Percentiles rank a stretch among this genome's conserved stretches.
Conservation (phyloP, 2,888 invertebrate genomes). For the Amaurobius ferox region DNA sequence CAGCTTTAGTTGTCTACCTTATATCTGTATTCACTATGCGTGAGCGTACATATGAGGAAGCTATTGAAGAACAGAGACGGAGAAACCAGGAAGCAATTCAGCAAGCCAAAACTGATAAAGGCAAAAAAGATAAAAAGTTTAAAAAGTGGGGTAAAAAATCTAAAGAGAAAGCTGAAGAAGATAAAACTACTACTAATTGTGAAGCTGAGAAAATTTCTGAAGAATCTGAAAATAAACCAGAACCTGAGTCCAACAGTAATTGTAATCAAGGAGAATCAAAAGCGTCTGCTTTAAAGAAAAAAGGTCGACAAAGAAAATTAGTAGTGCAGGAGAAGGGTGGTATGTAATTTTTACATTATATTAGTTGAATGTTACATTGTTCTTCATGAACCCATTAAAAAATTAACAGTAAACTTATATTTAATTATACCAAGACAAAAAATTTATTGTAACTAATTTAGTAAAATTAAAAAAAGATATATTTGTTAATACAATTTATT, state of each 20-base stretch:
- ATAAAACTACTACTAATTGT: constrained; percentile 27
- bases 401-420: too few species aligned
- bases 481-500: too few species aligned
- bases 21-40: constrained; percentile 85
- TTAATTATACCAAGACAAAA: too few species aligned
- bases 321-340: constrained; percentile 41
- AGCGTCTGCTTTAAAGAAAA: constrained; percentile 32
- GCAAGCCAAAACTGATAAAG: constrained; percentile 75
- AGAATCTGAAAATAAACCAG: constrained; percentile 85
- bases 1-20: constrained; percentile 83
- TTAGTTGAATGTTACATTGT: too few species aligned
- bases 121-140: constrained; percentile 81
- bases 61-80: constrained; percentile 82
- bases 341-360: too few species aligned
- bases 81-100: constrained; percentile 74
- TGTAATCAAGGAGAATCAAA: constrained; percentile 34
- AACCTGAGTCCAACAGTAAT: constrained; percentile 79
- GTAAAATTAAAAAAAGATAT: too few species aligned
- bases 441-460: too few species aligned
- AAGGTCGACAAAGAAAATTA: constrained; percentile 38
- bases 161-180: constrained; percentile 77
- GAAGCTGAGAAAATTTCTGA: constrained; percentile 72
- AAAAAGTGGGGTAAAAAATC: constrained; percentile 79
- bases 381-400: too few species aligned
- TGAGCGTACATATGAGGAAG: constrained; percentile 90